These are phyloP conservation scores for Rhodophaea formosa DNA, from an alignment of 2,888 invertebrate genomes.

Conservation along the genomic window DNA sequence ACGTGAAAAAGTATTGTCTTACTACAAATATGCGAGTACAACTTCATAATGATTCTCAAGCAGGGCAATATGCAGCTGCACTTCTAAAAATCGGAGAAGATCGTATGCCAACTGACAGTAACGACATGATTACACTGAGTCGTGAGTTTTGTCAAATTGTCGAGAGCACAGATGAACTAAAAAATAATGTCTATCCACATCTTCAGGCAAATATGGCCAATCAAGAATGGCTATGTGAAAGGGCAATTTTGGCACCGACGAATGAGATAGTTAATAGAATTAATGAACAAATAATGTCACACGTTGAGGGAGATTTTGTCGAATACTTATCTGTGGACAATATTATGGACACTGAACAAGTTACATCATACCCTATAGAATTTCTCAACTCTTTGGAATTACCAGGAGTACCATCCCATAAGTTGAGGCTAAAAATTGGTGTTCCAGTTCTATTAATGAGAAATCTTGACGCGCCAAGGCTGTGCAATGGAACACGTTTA, in stretches of 20 bases:
- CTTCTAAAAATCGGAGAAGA: slow-evolving; percentile 34
- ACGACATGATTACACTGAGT: slow-evolving; percentile 28
- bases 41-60: slow-evolving; percentile 27
- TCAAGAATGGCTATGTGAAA: slow-evolving; percentile 32
- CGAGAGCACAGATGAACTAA: slow-evolving; percentile 25
- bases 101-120: slow-evolving; percentile 25
- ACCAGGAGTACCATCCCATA: slow-evolving; percentile 33
- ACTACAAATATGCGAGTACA: slow-evolving; percentile 31
- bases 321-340: slow-evolving; percentile 27
- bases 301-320: slow-evolving; percentile 25
- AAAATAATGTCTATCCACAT: slow-evolving; percentile 27
- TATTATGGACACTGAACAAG: slow-evolving; percentile 26
- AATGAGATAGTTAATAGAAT: slow-evolving; percentile 26
- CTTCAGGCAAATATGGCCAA: slow-evolving; percentile 28
- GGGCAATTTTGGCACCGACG: slow-evolving; percentile 32
- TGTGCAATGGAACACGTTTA: slow-evolving; percentile 28
- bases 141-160: slow-evolving; percentile 29
- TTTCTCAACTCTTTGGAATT: slow-evolving; percentile 34
- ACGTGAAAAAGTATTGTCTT: slow-evolving; percentile 7
- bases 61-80: slow-evolving; percentile 28
- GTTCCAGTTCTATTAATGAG: slow-evolving; percentile 35
- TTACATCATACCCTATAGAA: slow-evolving; percentile 25
- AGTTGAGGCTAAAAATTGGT: slow-evolving; percentile 33
- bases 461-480: slow-evolving; percentile 33
- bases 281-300: slow-evolving; percentile 27